phyloP scores from a whole-genome alignment of 2,113 vertebrate species.

The Cebidichthys violaceus region DNA sequence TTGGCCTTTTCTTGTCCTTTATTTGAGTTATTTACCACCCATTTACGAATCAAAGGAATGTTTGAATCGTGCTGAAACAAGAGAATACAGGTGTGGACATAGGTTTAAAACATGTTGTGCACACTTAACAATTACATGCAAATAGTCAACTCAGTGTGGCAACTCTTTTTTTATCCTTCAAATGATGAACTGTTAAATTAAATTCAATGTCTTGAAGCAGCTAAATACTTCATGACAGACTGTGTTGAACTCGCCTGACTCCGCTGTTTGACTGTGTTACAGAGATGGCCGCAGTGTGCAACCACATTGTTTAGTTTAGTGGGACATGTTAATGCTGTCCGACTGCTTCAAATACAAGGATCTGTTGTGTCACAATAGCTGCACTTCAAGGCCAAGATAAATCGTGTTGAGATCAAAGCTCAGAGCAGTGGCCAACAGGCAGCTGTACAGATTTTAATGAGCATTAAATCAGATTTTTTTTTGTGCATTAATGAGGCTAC shows the following conservation, averaged over 20 bases:
- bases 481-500: constrained; percentile 64
- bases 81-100: too few relatives aligned
- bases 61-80: not conserved
- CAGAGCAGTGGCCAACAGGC: constrained; percentile 51
- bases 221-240: constrained; percentile 6
- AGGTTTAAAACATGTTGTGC: not conserved
- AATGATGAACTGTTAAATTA: not conserved
- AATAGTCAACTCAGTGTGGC: not conserved
- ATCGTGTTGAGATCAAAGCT: constrained; percentile 76
- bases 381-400: constrained; percentile 56
- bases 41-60: not conserved
- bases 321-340: constrained; percentile 17
- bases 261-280: constrained; percentile 1
- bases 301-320: constrained; percentile 38
- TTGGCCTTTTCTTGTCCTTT: not conserved
- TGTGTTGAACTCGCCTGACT: constrained; percentile 9
- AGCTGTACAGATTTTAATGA: constrained; percentile 69
- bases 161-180: not conserved
- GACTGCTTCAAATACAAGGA: constrained; percentile 48
- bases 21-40: not conserved
- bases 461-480: constrained; percentile 69
- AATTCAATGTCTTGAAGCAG: not conserved
- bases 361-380: constrained; percentile 54
- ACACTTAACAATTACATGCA: not conserved
- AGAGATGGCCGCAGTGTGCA: not conserved